Percentiles rank a stretch among this genome's conserved stretches.
Conservation (phyloP, 2,113 vertebrate species). For the Hyla sarda region DNA sequence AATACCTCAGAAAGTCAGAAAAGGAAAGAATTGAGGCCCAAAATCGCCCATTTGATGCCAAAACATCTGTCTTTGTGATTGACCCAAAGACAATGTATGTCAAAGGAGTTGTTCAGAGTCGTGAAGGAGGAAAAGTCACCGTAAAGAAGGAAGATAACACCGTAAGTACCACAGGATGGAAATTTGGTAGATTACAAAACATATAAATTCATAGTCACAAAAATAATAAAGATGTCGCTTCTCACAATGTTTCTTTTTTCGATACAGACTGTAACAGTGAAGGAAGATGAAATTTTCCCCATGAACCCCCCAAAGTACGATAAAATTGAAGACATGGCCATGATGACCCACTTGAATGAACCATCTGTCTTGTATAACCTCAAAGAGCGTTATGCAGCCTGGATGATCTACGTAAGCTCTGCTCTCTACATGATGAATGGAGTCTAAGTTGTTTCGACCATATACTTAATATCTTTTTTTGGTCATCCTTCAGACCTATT, state of each 20-base stretch:
- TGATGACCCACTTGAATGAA: constrained; percentile 89
- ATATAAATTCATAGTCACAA: not conserved
- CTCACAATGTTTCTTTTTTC: constrained; percentile 1
- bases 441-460: too few species aligned
- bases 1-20: constrained; percentile 85
- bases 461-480: too few species aligned
- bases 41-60: constrained; percentile 79
- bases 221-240: not conserved
- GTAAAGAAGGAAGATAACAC: constrained; percentile 72
- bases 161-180: constrained; percentile 63
- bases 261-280: constrained; percentile 75
- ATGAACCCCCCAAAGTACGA: constrained; percentile 87
- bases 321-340: constrained; percentile 91
- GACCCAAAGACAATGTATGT: constrained; percentile 77
- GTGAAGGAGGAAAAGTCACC: constrained; percentile 72
- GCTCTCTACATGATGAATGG: not conserved
- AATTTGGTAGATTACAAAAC: too few species aligned
- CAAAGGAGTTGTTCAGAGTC: constrained; percentile 71
- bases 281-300: constrained; percentile 77
- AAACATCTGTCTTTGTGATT: constrained; percentile 70
- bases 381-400: constrained; percentile 69
- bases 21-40: constrained; percentile 86
- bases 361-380: constrained; percentile 76
- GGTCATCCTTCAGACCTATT: constrained; percentile 78
- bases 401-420: constrained; percentile 74